These are phyloP conservation scores for Columba janthina DNA, from an alignment of 2,113 vertebrate genomes.

Conservation along the genomic window DNA sequence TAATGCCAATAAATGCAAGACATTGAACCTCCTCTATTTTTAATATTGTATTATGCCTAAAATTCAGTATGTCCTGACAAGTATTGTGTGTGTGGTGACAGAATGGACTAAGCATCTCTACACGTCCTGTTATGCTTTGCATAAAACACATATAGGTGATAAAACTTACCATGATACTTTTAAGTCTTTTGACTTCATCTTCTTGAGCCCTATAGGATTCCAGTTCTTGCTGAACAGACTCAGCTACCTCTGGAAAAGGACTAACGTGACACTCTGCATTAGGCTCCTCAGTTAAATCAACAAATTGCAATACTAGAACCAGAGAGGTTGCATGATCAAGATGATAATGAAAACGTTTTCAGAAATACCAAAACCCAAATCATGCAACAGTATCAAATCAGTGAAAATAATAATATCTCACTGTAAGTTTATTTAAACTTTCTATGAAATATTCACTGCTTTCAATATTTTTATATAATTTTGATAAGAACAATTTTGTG, in stretches of 20 bases:
- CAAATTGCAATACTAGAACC: background rate
- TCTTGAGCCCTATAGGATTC: slow-evolving; percentile 94
- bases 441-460: background rate
- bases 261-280: slow-evolving; percentile 72
- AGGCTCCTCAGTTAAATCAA: slow-evolving; percentile 16
- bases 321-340: background rate
- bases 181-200: slow-evolving; percentile 95
- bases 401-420: background rate
- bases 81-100: background rate
- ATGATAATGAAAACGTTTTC: background rate
- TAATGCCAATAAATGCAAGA: background rate
- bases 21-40: background rate
- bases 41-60: background rate
- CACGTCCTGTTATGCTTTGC: background rate
- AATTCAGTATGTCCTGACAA: background rate
- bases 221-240: slow-evolving; percentile 95
- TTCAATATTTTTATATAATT: background rate
- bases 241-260: slow-evolving; percentile 96
- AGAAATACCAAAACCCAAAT: background rate
- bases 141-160: background rate
- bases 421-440: background rate
- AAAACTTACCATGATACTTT: slow-evolving; percentile 94
- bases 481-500: background rate
- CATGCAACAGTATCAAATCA: background rate
- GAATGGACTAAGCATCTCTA: background rate